Percentiles rank a stretch among this genome's conserved stretches.
Conservation (phyloP, 2,797 vertebrate species). For the Eptatretus atami region DNA sequence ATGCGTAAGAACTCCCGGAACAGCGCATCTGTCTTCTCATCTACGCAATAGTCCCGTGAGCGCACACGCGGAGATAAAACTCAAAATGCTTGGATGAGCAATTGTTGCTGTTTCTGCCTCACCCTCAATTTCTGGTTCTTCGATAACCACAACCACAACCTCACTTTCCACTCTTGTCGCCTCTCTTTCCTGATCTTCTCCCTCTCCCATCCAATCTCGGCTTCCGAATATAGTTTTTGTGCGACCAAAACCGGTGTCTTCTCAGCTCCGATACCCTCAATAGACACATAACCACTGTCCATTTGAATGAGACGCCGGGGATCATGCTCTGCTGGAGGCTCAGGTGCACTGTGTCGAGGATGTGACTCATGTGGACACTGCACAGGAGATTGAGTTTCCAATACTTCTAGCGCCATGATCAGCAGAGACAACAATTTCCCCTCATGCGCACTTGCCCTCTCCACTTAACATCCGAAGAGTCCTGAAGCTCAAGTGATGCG, state of each 20-base stretch:
- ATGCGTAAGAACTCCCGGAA: constrained; percentile 70
- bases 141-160: constrained; percentile 5
- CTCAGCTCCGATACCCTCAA: constrained; percentile 37
- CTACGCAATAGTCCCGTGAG: constrained; percentile 71
- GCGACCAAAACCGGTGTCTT: constrained; percentile 26
- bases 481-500: constrained; percentile 49
- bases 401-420: constrained; percentile 17
- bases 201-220: constrained; percentile 33
- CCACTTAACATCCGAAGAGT: constrained; percentile 43
- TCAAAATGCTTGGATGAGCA: constrained; percentile 32
- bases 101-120: constrained; percentile 16
- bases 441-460: constrained; percentile 54
- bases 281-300: constrained; percentile 88
- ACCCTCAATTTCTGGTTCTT: not conserved
- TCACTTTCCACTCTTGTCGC: constrained; percentile 16
- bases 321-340: constrained; percentile 22
- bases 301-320: constrained; percentile 67
- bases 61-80: constrained; percentile 21
- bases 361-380: constrained; percentile 11
- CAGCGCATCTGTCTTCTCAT: constrained; percentile 71
- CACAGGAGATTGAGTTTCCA: constrained; percentile 19
- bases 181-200: constrained; percentile 27
- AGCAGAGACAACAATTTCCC: constrained; percentile 35
- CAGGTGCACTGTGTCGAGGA: not conserved
- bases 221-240: constrained; percentile 49